Evolutionary conservation across 2,888 invertebrate species (phyloP).

Genomic region (Epsilonema sp.): DNA sequence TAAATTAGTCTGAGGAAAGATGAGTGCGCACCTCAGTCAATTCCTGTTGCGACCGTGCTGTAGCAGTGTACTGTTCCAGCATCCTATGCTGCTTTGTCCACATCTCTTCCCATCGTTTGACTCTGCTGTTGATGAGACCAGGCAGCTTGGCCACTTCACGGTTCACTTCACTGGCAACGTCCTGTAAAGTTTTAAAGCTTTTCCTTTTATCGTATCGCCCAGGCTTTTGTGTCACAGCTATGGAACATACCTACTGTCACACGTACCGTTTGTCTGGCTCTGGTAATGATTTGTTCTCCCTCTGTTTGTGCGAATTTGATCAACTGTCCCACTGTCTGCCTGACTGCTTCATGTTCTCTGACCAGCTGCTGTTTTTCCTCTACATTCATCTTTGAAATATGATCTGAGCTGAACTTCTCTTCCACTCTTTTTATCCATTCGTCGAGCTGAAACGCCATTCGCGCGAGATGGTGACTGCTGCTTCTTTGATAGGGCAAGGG

Average conservation of each 20-base stretch:
- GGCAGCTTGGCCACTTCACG: not conserved
- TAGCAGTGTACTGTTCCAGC: not conserved
- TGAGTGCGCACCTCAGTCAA: no score
- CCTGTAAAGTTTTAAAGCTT: no score
- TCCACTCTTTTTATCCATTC: slow-evolving; percentile 3
- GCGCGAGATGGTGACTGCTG: slow-evolving; percentile 33
- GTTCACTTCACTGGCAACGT: not conserved
- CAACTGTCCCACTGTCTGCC: slow-evolving; percentile 44
- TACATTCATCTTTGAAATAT: slow-evolving; percentile 25
- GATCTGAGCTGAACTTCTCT: not conserved
- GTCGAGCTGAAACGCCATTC: slow-evolving; percentile 3
- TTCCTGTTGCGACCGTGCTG: no score
- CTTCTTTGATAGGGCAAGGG: slow-evolving; percentile 46
- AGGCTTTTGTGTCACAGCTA: no score
- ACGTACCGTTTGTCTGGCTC: not conserved
- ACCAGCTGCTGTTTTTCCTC: slow-evolving; percentile 39
- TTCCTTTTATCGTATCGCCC: no score
- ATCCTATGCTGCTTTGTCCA: not conserved
- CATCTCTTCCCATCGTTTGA: not conserved
- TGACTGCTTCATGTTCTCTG: slow-evolving; percentile 44
- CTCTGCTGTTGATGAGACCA: not conserved
- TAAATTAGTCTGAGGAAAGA: no score
- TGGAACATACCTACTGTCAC: no score
- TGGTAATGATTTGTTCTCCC: slow-evolving; percentile 41
- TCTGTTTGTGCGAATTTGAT: slow-evolving; percentile 47